Base-by-base conservation (phyloP, 1,140 invertebrate species). In the Monochamus saltuarius region DNA sequence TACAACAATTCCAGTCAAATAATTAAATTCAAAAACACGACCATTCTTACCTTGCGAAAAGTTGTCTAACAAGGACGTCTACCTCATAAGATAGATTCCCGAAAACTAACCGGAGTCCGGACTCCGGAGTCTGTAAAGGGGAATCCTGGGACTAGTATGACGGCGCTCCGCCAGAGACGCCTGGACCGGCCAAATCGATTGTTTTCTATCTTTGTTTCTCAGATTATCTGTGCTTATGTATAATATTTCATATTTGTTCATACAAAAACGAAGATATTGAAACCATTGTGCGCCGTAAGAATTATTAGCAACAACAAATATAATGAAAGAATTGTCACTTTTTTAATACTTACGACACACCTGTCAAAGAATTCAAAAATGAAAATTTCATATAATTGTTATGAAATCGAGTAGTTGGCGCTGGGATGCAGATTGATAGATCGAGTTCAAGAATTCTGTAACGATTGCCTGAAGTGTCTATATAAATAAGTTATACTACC, bases 171-270 rank as follows among this genome's bases (percentile, higher is more conserved):
- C 51, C 40, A 60, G 52, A 51, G 64, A 59, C 64, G 64, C 63
- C 66, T 65, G 66, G 66, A 65, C 66, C 66, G 53, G 64, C 63
- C 60, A 47, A 63, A 68, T 65, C 66, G 66, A 68, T 68, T 57
- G 56, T 52, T 62, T 64, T 37, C 47, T n/a, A 11, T 10, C 22
- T 55, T 36, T 46, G n/a, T 45, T 38, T 19, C 36, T 51, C 16
- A 34, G 17, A 22, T 13, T 3, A 13, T 13, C 29, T 38, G 14
- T 34, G 13, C 19, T 22, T 11, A 22, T 45, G n/a, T n/a, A 13
- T 16, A 45, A 19, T 34, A 34, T 4, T 11, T 45, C 19, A 29
- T 54, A 45, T 22, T 36, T 17, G 22, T 45, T 46, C 4, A 11
- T 42, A 35, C 8, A 8, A 29, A 3, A 3, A 29, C 22, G 6